Base-by-base conservation (phyloP, 2,888 invertebrate species). In the Pachycephus smyrnensis region DNA sequence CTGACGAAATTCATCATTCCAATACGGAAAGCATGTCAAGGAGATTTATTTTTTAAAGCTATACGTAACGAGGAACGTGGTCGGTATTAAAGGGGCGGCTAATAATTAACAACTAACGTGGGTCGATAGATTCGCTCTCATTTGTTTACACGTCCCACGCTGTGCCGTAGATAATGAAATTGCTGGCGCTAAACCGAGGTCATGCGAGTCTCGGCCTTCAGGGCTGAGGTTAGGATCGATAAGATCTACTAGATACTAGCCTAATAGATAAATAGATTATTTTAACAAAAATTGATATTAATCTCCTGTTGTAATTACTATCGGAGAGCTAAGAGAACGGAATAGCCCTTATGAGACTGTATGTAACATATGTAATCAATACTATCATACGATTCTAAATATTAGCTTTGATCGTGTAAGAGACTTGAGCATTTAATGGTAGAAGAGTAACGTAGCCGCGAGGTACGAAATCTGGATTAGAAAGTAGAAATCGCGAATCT, bases 381-480 rank as follows among this genome's bases (percentile, higher is more conserved):
- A 55, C 55, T 23, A 23, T 55, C 9, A 2, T 23, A 55, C 9
- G 23, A 55, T 23, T 55, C 9, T 55, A 55, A 55, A 55, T 23
- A 23, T 55, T 23, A 55, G 9, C 15, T 9, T 1, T 6, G 0
- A 55, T 15, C 9, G 55, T 23, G 9, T 1, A 9, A 23, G 55
- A 55, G 55, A 9, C 23, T 23, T 23, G 55, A 55, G 55, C 9
- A 55, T 9, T 23, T 55, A 23, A 4, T 23, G 23, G 55, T 55
- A 55, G 55, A 55, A 55, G 55, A 55, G 40, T 23, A 40, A 6
- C 40, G 69, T 69, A 31, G 71, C 71, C 71, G 71, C 71, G 71
- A 71, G 71, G 71, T 71, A 71, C 71, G 71, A 71, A 71, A 71
- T 71, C 71, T 33, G 71, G 71, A 71, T 71, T 71, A 71, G 71